Evolutionary conservation across 2,888 invertebrate species (phyloP).

Genomic region (Mystacides longicornis): DNA sequence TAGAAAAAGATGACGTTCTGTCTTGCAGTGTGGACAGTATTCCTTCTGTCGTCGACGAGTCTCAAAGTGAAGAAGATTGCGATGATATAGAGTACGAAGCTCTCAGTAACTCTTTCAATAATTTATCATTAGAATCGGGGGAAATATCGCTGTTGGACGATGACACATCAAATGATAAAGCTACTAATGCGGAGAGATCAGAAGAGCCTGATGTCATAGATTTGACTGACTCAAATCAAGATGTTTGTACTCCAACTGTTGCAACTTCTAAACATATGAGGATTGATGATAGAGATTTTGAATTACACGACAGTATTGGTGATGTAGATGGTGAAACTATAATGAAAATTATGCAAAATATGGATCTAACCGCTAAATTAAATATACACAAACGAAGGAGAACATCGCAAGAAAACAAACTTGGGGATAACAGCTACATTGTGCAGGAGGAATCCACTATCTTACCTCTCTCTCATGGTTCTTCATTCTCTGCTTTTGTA

Average conservation of each 20-base stretch:
- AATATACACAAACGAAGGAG: no score
- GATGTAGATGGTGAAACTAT: background rate
- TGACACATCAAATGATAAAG: no score
- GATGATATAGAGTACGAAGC: background rate
- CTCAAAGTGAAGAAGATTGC: background rate
- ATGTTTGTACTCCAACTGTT: no score
- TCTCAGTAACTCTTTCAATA: background rate
- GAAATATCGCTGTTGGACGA: background rate
- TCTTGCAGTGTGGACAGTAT: no score
- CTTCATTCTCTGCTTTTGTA: slow-evolving; percentile 13
- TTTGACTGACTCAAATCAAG: no score
- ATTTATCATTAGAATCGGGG: background rate
- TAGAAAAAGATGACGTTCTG: background rate
- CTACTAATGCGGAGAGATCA: no score
- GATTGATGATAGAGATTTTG: background rate
- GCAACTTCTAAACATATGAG: background rate
- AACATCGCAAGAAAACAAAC: no score
- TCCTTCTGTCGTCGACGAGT: no score
- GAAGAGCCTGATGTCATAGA: no score
- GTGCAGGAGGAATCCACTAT: no score
- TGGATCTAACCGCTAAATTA: background rate
- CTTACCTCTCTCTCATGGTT: no score
- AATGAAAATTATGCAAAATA: background rate
- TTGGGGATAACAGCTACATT: no score
- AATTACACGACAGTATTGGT: background rate